Percentiles rank a stretch among this genome's conserved stretches.
Conservation (phyloP, 2,888 invertebrate species). For the Macaria liturata region DNA sequence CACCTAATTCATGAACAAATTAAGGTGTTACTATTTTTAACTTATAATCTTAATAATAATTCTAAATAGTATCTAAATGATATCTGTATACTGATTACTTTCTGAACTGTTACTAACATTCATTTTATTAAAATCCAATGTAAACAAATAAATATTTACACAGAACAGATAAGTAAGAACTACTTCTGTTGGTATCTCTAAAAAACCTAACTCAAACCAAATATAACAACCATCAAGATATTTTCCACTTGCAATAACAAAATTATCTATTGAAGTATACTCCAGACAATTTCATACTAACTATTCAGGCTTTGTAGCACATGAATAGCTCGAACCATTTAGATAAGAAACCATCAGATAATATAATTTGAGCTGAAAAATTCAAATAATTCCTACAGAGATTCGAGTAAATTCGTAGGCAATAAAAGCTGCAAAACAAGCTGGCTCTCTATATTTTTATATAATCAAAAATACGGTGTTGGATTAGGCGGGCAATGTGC, state of each 20-base stretch:
- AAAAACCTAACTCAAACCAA: not conserved
- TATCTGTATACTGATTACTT: no score
- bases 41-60: no score
- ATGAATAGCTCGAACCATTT: slow-evolving; percentile 8
- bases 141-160: no score
- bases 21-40: no score
- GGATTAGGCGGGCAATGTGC: slow-evolving; percentile 78
- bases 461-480: slow-evolving; percentile 76
- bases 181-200: no score
- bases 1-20: no score
- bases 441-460: slow-evolving; percentile 60
- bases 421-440: slow-evolving; percentile 38
- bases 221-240: not conserved
- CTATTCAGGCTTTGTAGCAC: slow-evolving; percentile 1
- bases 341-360: slow-evolving; percentile 3
- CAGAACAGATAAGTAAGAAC: no score
- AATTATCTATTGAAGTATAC: not conserved
- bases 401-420: slow-evolving; percentile 15
- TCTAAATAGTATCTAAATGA: no score
- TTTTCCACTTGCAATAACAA: not conserved
- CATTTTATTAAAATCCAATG: no score
- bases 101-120: no score
- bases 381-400: no score
- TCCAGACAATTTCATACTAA: no score
- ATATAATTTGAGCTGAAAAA: slow-evolving; percentile 17